Evolutionary conservation across 2,888 invertebrate genomes (phyloP), one percentile per base, ranked within the genome.

Genomic region (Spodoptera picta): DNA sequence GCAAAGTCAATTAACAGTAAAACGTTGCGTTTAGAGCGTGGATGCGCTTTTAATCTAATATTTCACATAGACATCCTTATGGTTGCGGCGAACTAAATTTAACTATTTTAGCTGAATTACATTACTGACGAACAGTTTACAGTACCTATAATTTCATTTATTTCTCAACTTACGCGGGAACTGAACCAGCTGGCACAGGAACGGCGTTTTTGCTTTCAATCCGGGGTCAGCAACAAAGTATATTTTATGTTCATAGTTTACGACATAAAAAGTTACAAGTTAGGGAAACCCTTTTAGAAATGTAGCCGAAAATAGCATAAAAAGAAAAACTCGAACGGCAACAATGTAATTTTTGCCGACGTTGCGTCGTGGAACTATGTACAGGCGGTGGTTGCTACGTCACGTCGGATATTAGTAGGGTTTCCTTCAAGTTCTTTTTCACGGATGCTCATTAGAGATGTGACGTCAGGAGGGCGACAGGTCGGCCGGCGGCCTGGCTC

Each of bases 381-480:
- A 43, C 47, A 59, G 44, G 64, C 60, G 63, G 43, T 27, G 27
- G 41, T 27, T 24, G 41, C 64, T 49, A 61, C 54, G 59, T 64
- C 55, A 60, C 50, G 57, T 55, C 36, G 54, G 58, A 54, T 73
- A 65, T 69, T 65, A 59, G 64, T 77, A 79, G 69, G 75, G 77
- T 77, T 85, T 84, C 77, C 69, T 82, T 69, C 71, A 70, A 80
- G 81, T 82, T 86, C 81, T 86, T 80, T 84, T 77, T 71, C 69
- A 68, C 72, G 69, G 66, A 63, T 73, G 81, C 77, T 87, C 83
- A 83, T 88, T 86, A 84, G 75, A 82, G 80, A 73, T 70, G 80
- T 86, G 90, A 90, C 89, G 89, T 91, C 88, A 90, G 87, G 85
- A 77, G 84, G 82, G 78, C 81, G 85, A 79, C 80, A 78, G 77